Base-by-base conservation (phyloP, 2,113 vertebrate genomes). In the Ahaetulla prasina region DNA sequence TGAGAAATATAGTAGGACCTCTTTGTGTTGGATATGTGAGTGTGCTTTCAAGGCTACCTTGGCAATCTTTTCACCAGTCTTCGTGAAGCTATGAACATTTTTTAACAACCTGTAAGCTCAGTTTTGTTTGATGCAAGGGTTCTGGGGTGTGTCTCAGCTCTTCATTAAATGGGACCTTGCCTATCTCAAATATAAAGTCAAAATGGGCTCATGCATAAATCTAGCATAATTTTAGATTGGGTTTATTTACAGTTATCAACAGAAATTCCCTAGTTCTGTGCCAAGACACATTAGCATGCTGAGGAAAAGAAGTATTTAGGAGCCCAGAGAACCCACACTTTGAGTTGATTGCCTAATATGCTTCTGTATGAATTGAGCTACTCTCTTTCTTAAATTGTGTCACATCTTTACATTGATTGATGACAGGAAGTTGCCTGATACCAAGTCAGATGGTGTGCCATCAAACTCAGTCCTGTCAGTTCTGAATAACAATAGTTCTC, bases 1-100 rank as follows among this genome's bases (percentile, higher is more conserved):
- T 90, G 95, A 96, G 95, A 96, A 96, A 95, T 2, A 92, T 49
- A 93, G 97, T 94, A 93, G 95, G 94, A 95, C 89, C 43, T 63
- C 52, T 85, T 88, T 89, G 8, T 80, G 74, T 43, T 39, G 18
- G 74, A 20, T 80, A 39, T 80, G 95, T 96, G 86, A 96, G 89
- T 95, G 88, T 96, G 89, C 94, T 45, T 68, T 96, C 10, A 0
- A 16, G 92, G 92, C 89, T 95, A 55, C 63, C 45, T 89, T 88
- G 89, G 39, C 93, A 43, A 23, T 94, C 90, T 94, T 91, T 93
- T 95, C 27, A 5, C 45, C 25, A 0, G 85, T 93, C 94, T 8
- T 2, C 92, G 89, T 95, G 92, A 84, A 87, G 90, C 80, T 88
- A 2, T 87, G 89, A 60, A 9, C 30, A 3, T 49, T 94, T 1